phyloP scores from a whole-genome alignment of 2,113 vertebrate genomes.

The Hassar affinis region DNA sequence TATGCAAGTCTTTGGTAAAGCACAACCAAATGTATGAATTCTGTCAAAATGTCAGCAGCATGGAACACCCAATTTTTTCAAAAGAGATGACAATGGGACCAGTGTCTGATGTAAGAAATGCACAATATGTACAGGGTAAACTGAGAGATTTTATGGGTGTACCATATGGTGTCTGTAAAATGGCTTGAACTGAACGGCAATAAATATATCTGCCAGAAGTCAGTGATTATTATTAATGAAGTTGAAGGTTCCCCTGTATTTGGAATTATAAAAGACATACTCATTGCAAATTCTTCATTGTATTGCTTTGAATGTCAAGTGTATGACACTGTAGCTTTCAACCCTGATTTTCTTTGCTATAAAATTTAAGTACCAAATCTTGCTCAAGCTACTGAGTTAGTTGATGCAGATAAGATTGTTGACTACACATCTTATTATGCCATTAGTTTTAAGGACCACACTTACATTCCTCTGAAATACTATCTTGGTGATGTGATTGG shows the following conservation, averaged over 20 bases:
- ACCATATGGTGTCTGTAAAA: slow-evolving; percentile 24
- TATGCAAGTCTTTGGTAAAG: too few relatives aligned
- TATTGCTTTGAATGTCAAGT: slow-evolving; percentile 45
- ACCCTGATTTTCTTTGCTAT: slow-evolving; percentile 16
- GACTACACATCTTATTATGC: too few relatives aligned
- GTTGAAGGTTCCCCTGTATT: slow-evolving; percentile 30
- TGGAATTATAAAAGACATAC: slow-evolving; percentile 35
- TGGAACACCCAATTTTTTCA: slow-evolving; percentile 38
- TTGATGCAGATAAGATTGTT: slow-evolving; percentile 23
- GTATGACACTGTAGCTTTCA: slow-evolving; percentile 30
- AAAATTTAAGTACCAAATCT: slow-evolving; percentile 35
- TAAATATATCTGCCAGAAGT: background rate
- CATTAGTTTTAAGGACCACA: too few relatives aligned
- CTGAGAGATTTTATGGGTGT: slow-evolving; percentile 15
- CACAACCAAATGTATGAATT: too few relatives aligned
- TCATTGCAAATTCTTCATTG: slow-evolving; percentile 31
- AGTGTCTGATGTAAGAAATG: slow-evolving; percentile 25
- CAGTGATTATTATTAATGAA: slow-evolving; percentile 15
- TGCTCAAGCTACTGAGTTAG: slow-evolving; percentile 37
- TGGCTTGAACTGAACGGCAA: slow-evolving; percentile 32
- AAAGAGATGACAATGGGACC: slow-evolving; percentile 16
- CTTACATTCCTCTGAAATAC: too few relatives aligned
- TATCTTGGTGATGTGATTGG: too few relatives aligned
- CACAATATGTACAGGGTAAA: slow-evolving; percentile 26
- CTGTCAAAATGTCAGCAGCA: slow-evolving; percentile 13